These are phyloP conservation scores for Pristionchus maxplancki DNA, from an alignment of 2,888 invertebrate species.

Conservation along the genomic window DNA sequence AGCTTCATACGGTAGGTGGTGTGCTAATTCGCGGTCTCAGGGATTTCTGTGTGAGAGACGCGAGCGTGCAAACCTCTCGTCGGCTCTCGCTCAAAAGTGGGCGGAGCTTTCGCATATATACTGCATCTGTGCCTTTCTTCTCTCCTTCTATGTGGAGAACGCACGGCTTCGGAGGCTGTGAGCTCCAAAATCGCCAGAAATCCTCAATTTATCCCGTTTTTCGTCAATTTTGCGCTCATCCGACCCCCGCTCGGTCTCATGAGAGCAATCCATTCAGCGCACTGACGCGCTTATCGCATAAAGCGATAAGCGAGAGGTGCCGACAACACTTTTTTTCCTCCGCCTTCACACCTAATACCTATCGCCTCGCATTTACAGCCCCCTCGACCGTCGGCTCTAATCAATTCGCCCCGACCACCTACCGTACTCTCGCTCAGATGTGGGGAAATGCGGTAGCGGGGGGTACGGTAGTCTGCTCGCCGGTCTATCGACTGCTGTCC, in stretches of 20 bases:
- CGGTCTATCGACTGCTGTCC: slow-evolving; percentile 63
- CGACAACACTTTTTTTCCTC: background rate
- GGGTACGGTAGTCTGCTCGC: slow-evolving; percentile 67
- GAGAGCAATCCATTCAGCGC: slow-evolving; percentile 34
- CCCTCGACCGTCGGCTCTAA: background rate
- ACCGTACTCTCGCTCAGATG: slow-evolving; percentile 57
- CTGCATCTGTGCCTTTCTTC: slow-evolving; percentile 44
- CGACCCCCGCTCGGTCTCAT: background rate
- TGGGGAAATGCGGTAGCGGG: slow-evolving; percentile 59
- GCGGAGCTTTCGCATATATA: slow-evolving; percentile 50
- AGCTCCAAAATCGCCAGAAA: background rate
- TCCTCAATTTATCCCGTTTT: background rate
- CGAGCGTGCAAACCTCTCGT: background rate
- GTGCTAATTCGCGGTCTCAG: background rate
- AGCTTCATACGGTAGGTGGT: background rate
- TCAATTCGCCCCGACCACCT: background rate
- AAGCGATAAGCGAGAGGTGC: slow-evolving; percentile 43
- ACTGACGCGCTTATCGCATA: slow-evolving; percentile 7
- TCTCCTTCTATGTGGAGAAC: slow-evolving; percentile 36
- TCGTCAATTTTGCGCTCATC: background rate
- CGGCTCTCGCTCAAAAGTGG: background rate
- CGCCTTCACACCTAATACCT: background rate
- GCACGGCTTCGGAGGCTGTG: background rate
- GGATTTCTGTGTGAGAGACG: slow-evolving; percentile 32
- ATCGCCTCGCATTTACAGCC: slow-evolving; percentile 43